Conservation (phyloP, 2,797 vertebrate genomes). For the Phrynocephalus vlangalii region DNA sequence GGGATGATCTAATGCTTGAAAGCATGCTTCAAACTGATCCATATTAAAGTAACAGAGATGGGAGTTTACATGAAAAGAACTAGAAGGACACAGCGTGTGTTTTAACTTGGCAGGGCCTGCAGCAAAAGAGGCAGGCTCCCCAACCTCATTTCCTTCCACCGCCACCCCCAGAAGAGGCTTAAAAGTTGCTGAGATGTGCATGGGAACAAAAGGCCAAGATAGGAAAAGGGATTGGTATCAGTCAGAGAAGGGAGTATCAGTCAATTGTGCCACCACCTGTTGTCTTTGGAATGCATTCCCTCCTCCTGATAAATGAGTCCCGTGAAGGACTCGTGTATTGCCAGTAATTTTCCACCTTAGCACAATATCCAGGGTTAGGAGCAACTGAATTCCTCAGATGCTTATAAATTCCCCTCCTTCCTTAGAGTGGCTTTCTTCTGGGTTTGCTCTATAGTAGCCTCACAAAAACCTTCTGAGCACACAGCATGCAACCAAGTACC, state of each 20-base stretch:
- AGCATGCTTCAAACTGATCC: slow-evolving; percentile 25
- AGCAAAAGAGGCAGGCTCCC: slow-evolving; percentile 46
- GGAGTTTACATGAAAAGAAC: slow-evolving; percentile 39
- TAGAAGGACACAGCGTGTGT: slow-evolving; percentile 27
- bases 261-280: background rate
- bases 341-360: background rate
- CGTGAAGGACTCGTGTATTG: background rate
- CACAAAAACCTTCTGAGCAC: background rate
- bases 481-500: background rate
- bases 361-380: background rate
- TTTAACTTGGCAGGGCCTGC: slow-evolving; percentile 30
- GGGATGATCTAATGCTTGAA: slow-evolving; percentile 43
- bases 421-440: background rate
- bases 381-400: background rate
- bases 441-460: background rate
- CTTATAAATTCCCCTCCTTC: no score
- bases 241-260: slow-evolving; percentile 21
- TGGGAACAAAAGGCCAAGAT: slow-evolving; percentile 2
- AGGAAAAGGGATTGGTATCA: background rate
- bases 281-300: background rate
- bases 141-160: slow-evolving; percentile 44
- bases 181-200: background rate
- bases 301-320: background rate
- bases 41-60: background rate
- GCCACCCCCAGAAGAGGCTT: slow-evolving; percentile 14